phyloP scores from a whole-genome alignment of 2,113 vertebrate genomes.

The Clupea harengus region DNA sequence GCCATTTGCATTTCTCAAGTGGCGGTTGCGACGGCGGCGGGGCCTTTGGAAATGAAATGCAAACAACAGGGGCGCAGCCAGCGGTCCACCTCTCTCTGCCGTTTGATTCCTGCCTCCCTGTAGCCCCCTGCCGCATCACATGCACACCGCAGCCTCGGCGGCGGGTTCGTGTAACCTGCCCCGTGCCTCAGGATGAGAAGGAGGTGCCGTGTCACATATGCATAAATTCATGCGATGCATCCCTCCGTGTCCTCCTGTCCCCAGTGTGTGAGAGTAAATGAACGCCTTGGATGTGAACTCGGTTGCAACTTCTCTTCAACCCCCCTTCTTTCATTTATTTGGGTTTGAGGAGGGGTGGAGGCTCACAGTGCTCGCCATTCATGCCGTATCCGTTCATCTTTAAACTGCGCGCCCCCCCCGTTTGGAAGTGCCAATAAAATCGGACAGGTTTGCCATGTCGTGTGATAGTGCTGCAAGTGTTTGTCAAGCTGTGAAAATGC shows the following conservation, averaged over 20 bases:
- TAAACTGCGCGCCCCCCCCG: neutral
- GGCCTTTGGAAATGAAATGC: neutral
- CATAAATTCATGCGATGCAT: conserved; percentile 20
- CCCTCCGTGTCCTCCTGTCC: neutral
- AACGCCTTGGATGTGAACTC: neutral
- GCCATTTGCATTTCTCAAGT: conserved; percentile 32
- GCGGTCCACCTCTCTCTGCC: neutral
- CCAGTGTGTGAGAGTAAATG: conserved; percentile 1
- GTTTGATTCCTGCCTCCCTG: conserved; percentile 4
- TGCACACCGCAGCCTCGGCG: neutral
- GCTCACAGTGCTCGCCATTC: neutral
- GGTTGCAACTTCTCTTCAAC: neutral
- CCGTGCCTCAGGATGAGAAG: conserved; percentile 1
- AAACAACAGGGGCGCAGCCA: conserved; percentile 1
- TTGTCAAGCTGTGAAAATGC: neutral
- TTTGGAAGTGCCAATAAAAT: neutral
- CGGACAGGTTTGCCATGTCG: neutral
- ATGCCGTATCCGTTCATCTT: neutral
- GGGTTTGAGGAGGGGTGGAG: neutral
- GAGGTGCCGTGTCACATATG: neutral
- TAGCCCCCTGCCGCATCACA: neutral
- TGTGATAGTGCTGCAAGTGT: neutral
- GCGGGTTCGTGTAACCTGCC: neutral
- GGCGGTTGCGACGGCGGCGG: neutral
- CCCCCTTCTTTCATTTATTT: neutral